phyloP scores from a whole-genome alignment of 2,888 invertebrate species.

The Melieria crassipennis region DNA sequence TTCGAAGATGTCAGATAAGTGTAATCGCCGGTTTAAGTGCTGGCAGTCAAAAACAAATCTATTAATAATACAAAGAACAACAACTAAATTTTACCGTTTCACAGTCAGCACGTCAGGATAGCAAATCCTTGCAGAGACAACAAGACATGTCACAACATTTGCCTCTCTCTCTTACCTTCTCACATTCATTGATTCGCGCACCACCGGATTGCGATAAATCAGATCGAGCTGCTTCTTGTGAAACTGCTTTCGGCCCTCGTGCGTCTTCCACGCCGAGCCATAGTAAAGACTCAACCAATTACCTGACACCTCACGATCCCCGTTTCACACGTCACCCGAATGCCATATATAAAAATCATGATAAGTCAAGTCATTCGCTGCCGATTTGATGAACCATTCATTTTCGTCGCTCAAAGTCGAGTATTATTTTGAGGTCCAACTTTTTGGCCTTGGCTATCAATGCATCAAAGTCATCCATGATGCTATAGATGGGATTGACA shows the following conservation, averaged over 20 bases:
- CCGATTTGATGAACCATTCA: constrained; percentile 84
- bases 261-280: constrained; percentile 80
- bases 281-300: constrained; percentile 67
- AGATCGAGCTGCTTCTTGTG: constrained; percentile 79
- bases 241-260: constrained; percentile 73
- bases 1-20: constrained; percentile 67
- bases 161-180: too few species aligned
- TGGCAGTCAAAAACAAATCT: constrained; percentile 16
- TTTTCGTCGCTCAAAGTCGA: constrained; percentile 80
- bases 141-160: too few species aligned
- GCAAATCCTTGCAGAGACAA: too few species aligned
- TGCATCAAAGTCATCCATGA: constrained; percentile 74
- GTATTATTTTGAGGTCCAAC: constrained; percentile 69
- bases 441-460: constrained; percentile 70
- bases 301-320: constrained; percentile 49
- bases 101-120: too few species aligned
- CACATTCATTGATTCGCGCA: constrained; percentile 63
- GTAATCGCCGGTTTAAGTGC: constrained; percentile 49
- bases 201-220: constrained; percentile 74
- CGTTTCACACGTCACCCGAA: constrained; percentile 59
- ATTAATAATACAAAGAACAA: too few species aligned
- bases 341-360: constrained; percentile 83
- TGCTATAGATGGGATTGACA: constrained; percentile 78
- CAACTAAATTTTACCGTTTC: rapidly evolving
- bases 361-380: constrained; percentile 70